Conservation (phyloP, 2,888 invertebrate genomes). For the Machimus atricapillus region DNA sequence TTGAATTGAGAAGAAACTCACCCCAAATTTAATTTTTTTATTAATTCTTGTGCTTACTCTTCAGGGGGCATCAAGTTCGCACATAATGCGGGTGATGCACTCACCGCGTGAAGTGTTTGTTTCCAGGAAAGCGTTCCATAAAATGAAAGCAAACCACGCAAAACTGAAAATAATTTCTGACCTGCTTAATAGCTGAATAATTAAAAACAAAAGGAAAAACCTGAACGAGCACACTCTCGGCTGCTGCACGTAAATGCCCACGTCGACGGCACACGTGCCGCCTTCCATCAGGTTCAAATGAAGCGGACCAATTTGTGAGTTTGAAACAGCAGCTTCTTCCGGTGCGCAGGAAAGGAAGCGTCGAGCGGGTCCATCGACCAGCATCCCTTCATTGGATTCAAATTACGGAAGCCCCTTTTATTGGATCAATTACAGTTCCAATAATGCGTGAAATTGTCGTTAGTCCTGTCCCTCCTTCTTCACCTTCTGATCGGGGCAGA, state of each 20-base stretch:
- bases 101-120: background rate
- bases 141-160: background rate
- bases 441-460: slow-evolving; percentile 61
- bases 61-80: background rate
- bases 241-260: background rate
- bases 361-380: background rate
- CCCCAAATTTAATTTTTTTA: background rate
- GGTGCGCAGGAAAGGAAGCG: background rate
- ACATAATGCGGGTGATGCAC: background rate
- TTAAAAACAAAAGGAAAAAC: background rate
- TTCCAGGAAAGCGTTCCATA: background rate
- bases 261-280: slow-evolving; percentile 2
- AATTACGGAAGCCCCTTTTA: slow-evolving; percentile 50
- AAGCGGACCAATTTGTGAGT: slow-evolving; percentile 10
- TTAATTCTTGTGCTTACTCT: background rate
- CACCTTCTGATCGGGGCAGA: background rate
- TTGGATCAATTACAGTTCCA: slow-evolving; percentile 59
- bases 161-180: background rate
- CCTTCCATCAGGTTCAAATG: slow-evolving; percentile 25
- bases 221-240: background rate
- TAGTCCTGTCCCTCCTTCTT: background rate
- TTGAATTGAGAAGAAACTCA: background rate
- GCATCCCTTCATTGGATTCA: slow-evolving; percentile 44
- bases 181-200: background rate
- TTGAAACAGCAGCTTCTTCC: background rate